Conservation (phyloP, 2,797 vertebrate genomes). For the Falco peregrinus region DNA sequence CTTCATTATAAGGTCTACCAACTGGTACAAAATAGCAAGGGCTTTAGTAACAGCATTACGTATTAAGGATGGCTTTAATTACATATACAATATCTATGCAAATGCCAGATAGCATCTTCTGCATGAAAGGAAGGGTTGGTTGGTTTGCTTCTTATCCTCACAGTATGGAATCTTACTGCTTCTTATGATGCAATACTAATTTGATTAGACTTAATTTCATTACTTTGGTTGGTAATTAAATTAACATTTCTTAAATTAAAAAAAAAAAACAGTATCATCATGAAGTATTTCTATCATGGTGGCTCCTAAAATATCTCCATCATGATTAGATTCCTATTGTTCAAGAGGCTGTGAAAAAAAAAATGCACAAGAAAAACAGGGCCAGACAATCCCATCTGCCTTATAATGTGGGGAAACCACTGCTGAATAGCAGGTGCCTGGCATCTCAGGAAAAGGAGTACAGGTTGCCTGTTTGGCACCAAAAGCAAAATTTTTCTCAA, state of each 20-base stretch:
- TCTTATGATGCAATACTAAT: conserved; percentile 38
- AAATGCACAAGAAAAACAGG: not conserved
- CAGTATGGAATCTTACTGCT: not conserved
- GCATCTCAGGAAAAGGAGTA: not conserved
- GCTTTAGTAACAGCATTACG: not conserved
- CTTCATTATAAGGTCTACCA: not conserved
- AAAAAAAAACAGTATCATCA: not conserved
- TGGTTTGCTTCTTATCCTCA: conserved; percentile 29
- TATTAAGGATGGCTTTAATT: conserved; percentile 43
- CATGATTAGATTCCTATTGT: not conserved
- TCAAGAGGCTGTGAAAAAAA: not conserved
- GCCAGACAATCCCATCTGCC: not conserved
- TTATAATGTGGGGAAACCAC: not conserved
- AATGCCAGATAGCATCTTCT: conserved; percentile 46
- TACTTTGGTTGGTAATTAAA: conserved; percentile 2
- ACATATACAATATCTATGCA: not conserved
- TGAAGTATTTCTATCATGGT: not conserved
- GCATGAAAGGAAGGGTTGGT: not conserved
- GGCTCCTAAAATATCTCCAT: not conserved
- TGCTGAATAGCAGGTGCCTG: not conserved
- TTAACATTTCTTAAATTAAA: conserved; percentile 13
- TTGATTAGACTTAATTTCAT: conserved; percentile 17
- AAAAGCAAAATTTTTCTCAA: not conserved
- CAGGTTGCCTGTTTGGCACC: not conserved
- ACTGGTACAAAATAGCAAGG: not conserved